Evolutionary conservation across 2,888 invertebrate species (phyloP).

Genomic region (Dicranocentrus wangi): DNA sequence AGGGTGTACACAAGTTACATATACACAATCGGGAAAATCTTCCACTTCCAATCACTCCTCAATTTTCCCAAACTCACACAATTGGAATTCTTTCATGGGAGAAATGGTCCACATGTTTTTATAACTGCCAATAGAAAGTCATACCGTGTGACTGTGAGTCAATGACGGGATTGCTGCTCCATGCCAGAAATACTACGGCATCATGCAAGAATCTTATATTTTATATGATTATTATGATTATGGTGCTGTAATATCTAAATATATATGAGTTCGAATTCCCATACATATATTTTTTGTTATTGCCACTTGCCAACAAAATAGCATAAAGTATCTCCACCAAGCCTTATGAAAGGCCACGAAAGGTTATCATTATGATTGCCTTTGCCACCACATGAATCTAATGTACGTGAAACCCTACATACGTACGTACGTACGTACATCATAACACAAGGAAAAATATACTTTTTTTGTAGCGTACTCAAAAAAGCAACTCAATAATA

Average conservation of each 20-base stretch:
- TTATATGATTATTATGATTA: slow-evolving; percentile 56
- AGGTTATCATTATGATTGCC: slow-evolving; percentile 55
- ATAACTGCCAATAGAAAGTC: slow-evolving; percentile 40
- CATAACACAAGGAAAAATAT: slow-evolving; percentile 10
- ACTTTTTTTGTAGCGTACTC: too few relatives aligned
- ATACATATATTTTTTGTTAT: slow-evolving; percentile 33
- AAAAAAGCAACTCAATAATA: slow-evolving; percentile 24
- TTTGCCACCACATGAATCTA: slow-evolving; percentile 14
- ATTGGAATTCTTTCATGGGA: slow-evolving; percentile 27
- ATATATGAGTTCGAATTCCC: slow-evolving; percentile 56
- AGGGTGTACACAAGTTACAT: too few relatives aligned
- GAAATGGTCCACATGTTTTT: slow-evolving; percentile 40
- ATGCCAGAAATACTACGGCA: too few relatives aligned
- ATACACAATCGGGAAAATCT: not conserved
- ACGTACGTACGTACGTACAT: not conserved
- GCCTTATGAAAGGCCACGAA: slow-evolving; percentile 25
- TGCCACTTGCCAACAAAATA: slow-evolving; percentile 57
- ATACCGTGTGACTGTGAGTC: not conserved
- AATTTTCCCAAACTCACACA: not conserved
- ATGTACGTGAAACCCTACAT: not conserved
- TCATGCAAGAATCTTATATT: slow-evolving; percentile 33
- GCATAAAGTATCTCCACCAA: slow-evolving; percentile 2
- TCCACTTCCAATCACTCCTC: too few relatives aligned
- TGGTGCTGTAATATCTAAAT: slow-evolving; percentile 53
- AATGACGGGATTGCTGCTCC: slow-evolving; percentile 38